Evolutionary conservation across 2,797 vertebrate species (phyloP), one percentile per base, ranked within the genome.

Genomic region (Periparus ater): DNA sequence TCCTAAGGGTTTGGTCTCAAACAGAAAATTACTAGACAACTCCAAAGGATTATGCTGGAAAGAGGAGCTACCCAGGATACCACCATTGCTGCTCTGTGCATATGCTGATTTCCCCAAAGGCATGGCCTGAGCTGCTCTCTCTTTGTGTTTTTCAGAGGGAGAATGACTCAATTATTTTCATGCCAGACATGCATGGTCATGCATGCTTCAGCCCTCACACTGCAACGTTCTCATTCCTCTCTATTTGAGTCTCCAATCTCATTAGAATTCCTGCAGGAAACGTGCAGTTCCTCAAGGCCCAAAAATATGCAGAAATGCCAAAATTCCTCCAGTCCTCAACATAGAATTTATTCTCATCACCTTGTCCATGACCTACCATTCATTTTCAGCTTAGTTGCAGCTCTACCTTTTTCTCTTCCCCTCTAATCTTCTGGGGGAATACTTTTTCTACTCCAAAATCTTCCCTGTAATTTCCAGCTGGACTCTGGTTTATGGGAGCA

Each of bases 101-200:
- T 94, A 71, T 72, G 65, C 40, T 81, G 79, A 95, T 96, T 96
- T 96, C 81, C 88, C 92, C 45, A 77, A 75, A 95, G 89, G 29
- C 50, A 36, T 26, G 40, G 58, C 80, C 88, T 57, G 72, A 55
- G 62, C 38, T 76, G 65, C 79, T 96, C 68, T 87, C 27, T 85
- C 47, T 92, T 71, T 0, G 1, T 79, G 88, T 93, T 79, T 86
- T 79, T 96, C 67, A 34, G 62, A 91, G 61, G 51, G 36, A 92
- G 57, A 95, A 91, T 71, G 42, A 60, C 65, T 93, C 58, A 89
- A 63, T 94, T 91, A 67, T 95, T 63, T 81, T 86, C 55, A 55
- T 87, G 61, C 67, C 82, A 92, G 53, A 75, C 0, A 6, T 62
- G 73, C 66, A 42, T 3, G 9, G 19, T 36, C 72, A 62, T 60